Conservation (phyloP, 2,888 invertebrate genomes). For the Meiosimyza platycephala region DNA sequence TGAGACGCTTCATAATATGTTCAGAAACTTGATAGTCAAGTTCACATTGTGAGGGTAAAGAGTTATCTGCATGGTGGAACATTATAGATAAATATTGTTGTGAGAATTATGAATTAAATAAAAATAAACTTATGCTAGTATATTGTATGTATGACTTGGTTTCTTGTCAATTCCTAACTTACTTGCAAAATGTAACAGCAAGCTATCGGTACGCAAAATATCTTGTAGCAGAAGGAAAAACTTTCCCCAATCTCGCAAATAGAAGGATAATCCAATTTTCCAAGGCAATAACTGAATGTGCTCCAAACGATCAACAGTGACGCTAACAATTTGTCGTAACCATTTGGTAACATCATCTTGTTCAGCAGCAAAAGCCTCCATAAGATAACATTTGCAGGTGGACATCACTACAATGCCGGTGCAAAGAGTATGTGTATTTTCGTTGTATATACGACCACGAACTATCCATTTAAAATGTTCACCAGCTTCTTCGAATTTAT, state of each 20-base stretch:
- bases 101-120: too few relatives aligned
- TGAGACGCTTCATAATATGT: slow-evolving; percentile 59
- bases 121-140: too few relatives aligned
- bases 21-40: slow-evolving; percentile 63
- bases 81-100: too few relatives aligned
- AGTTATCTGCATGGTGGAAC: slow-evolving; percentile 58
- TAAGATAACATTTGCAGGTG: slow-evolving; percentile 69
- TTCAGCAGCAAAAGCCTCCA: slow-evolving; percentile 68
- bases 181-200: slow-evolving; percentile 69
- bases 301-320: slow-evolving; percentile 68
- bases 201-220: slow-evolving; percentile 69
- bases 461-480: slow-evolving; percentile 71
- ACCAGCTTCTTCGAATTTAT: slow-evolving; percentile 70
- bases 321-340: slow-evolving; percentile 68
- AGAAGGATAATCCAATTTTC: slow-evolving; percentile 70
- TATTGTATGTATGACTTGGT: too few relatives aligned
- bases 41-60: slow-evolving; percentile 66
- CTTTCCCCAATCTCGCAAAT: slow-evolving; percentile 66
- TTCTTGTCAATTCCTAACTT: slow-evolving; percentile 39
- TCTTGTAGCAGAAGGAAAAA: slow-evolving; percentile 68
- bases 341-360: slow-evolving; percentile 70
- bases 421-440: slow-evolving; percentile 61
- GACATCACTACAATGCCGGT: slow-evolving; percentile 70
- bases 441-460: slow-evolving; percentile 68
- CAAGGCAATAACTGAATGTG: slow-evolving; percentile 70